phyloP scores from a whole-genome alignment of 2,113 vertebrate genomes.

The Tachysurus fulvidraco region DNA sequence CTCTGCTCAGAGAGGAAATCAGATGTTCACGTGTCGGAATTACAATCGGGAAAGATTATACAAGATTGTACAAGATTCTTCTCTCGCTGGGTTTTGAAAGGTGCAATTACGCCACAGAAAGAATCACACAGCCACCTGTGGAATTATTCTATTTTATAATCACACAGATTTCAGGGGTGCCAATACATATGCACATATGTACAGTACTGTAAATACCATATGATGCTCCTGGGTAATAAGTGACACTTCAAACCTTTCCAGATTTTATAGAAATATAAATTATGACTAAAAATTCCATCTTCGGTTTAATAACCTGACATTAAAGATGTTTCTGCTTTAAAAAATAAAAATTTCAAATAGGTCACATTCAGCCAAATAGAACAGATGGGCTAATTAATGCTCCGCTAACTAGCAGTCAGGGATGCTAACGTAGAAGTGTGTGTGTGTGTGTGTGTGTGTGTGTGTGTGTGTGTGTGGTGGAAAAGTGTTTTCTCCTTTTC shows the following conservation, averaged over 20 bases:
- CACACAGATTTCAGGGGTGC: neutral
- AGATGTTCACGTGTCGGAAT: constrained; percentile 5
- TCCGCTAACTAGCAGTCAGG: constrained; percentile 24
- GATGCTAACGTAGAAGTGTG: neutral
- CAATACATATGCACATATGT: neutral
- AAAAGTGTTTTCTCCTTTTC: constrained; percentile 16
- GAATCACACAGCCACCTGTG: neutral
- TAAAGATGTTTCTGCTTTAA: neutral
- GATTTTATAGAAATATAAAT: neutral
- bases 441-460: constrained; percentile 21
- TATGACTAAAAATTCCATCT: neutral
- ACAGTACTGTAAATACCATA: neutral
- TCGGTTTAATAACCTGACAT: neutral
- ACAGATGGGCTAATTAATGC: constrained; percentile 36
- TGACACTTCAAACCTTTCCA: neutral
- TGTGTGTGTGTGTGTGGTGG: constrained; percentile 3
- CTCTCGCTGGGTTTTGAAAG: constrained; percentile 2
- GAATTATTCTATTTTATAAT: neutral
- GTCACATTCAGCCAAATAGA: constrained; percentile 7
- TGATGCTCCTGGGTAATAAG: neutral
- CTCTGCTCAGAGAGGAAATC: neutral
- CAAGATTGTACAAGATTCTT: constrained; percentile 12
- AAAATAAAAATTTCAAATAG: neutral
- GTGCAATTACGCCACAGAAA: neutral
- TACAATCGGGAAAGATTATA: constrained; percentile 13